phyloP scores from a whole-genome alignment of 2,113 vertebrate genomes.

The Psophia crepitans region DNA sequence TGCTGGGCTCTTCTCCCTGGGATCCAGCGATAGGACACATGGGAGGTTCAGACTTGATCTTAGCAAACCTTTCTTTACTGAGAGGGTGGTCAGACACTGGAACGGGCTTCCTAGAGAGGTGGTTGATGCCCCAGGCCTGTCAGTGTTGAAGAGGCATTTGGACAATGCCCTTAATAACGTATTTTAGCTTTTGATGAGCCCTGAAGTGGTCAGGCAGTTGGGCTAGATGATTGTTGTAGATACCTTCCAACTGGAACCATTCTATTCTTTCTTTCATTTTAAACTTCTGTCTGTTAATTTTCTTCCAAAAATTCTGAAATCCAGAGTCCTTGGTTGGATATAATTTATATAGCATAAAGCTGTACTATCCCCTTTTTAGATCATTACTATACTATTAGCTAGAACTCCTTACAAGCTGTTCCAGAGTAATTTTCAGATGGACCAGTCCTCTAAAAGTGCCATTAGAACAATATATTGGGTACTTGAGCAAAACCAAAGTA shows the following conservation, averaged over 20 bases:
- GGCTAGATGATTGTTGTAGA: neutral
- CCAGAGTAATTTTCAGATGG: neutral
- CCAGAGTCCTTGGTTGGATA: neutral
- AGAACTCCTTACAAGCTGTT: neutral
- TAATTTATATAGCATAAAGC: neutral
- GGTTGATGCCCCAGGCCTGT: fast-evolving
- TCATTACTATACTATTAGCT: neutral
- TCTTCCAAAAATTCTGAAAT: neutral
- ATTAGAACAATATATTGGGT: neutral
- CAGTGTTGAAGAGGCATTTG: neutral
- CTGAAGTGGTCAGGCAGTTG: neutral
- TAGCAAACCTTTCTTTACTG: neutral
- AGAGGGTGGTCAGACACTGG: neutral
- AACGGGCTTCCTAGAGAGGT: neutral
- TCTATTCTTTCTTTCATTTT: neutral
- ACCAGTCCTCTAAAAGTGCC: neutral
- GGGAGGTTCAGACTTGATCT: neutral
- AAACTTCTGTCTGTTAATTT: neutral
- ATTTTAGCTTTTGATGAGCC: neutral
- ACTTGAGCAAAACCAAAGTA: neutral
- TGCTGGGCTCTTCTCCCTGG: neutral
- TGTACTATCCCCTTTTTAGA: neutral
- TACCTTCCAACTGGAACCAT: neutral
- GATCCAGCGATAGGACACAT: fast-evolving
- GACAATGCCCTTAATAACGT: neutral